Percentiles rank a stretch among this genome's conserved stretches.
Evolutionary conservation across 1,140 invertebrate genomes (phyloP).

Genomic region (Dysdera silvatica): DNA sequence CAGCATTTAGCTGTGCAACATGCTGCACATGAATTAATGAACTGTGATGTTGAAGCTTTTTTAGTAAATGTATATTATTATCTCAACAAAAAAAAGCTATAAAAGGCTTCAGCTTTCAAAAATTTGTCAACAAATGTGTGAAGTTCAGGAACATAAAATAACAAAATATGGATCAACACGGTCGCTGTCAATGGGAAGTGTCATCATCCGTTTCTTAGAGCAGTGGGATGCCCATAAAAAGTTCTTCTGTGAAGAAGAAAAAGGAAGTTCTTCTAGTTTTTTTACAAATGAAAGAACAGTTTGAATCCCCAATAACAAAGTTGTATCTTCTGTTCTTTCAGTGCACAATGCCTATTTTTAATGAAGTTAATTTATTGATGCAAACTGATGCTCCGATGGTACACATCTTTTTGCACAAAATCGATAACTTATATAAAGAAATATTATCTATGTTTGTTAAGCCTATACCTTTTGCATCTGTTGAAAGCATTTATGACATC

Average conservation of each 20-base stretch:
- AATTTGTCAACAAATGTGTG: no score
- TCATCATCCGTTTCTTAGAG: background rate
- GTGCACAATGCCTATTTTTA: no score
- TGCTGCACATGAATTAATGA: no score
- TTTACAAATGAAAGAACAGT: background rate
- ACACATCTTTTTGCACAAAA: background rate
- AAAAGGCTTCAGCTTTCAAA: no score
- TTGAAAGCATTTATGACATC: no score
- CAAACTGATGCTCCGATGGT: background rate
- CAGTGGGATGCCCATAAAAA: background rate
- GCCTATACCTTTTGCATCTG: no score
- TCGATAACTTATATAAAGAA: background rate
- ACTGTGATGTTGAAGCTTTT: no score
- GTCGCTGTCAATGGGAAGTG: background rate
- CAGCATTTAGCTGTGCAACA: no score
- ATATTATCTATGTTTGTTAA: background rate
- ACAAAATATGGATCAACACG: background rate
- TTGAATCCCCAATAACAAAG: background rate
- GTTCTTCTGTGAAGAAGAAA: conserved; percentile 5
- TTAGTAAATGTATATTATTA: no score
- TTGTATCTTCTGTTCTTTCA: background rate
- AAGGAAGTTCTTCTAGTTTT: background rate
- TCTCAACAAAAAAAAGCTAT: no score
- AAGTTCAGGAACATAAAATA: no score
- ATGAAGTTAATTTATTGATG: background rate